These are phyloP conservation scores for Rhinoptilus africanus DNA, from an alignment of 2,113 vertebrate genomes.

Conservation along the genomic window DNA sequence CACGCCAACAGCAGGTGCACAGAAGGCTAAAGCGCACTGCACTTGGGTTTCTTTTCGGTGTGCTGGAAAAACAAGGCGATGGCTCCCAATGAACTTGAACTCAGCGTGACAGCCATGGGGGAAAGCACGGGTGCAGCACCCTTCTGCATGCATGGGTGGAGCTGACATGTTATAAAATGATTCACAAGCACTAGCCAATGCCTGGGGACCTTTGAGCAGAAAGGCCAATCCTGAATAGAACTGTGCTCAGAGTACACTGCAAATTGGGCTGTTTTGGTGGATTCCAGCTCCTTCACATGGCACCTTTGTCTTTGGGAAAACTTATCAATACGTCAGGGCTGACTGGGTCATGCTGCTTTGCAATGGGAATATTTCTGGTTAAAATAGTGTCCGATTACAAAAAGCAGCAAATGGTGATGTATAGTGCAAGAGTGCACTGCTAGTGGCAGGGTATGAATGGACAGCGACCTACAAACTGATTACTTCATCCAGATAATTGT, in stretches of 20 bases:
- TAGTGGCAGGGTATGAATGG: not conserved
- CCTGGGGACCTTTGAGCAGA: not conserved
- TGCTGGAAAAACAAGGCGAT: not conserved
- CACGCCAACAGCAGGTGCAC: not conserved
- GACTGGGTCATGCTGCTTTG: not conserved
- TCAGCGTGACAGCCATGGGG: not conserved
- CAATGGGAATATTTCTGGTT: not conserved
- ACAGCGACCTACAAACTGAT: not conserved
- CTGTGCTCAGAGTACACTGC: not conserved
- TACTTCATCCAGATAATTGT: not conserved
- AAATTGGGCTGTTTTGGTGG: not conserved
- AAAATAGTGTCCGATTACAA: not conserved
- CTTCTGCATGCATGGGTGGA: not conserved
- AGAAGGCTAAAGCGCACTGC: not conserved
- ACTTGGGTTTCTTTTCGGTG: not conserved
- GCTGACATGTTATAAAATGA: not conserved
- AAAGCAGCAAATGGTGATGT: not conserved
- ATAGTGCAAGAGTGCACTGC: not conserved
- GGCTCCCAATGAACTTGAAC: not conserved
- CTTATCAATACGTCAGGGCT: not conserved
- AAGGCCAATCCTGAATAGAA: not conserved
- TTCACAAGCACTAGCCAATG: not conserved
- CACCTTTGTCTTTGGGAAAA: not conserved
- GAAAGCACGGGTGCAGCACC: not conserved
- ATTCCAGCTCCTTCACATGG: not conserved